A percentile compares a stretch with the other conserved stretches of the same genome.
phyloP scores from a whole-genome alignment of 2,888 invertebrate genomes.

The Orthonevra nobilis region DNA sequence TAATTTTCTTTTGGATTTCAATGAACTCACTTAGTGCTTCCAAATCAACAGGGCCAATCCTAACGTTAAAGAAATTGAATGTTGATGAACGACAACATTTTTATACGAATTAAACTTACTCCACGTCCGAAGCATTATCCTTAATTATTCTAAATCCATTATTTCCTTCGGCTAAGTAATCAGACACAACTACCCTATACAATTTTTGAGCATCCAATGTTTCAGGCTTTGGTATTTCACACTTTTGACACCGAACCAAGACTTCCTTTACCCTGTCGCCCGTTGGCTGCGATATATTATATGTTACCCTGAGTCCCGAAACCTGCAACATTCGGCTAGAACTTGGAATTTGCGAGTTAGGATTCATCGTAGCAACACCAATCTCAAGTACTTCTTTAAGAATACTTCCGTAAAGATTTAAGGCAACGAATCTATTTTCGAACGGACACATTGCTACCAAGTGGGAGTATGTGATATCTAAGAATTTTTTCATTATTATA shows the following conservation, averaged over 20 bases:
- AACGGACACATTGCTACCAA: slow-evolving; percentile 87
- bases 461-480: slow-evolving; percentile 86
- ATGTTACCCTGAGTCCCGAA: slow-evolving; percentile 81
- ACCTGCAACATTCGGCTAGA: slow-evolving; percentile 81
- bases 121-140: slow-evolving; percentile 75
- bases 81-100: too few species aligned
- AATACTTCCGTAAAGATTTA: slow-evolving; percentile 85
- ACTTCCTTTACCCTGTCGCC: slow-evolving; percentile 83
- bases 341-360: slow-evolving; percentile 52
- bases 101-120: slow-evolving; percentile 72
- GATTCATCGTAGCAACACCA: slow-evolving; percentile 78
- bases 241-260: slow-evolving; percentile 83
- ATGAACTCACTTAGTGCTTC: slow-evolving; percentile 75
- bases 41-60: slow-evolving; percentile 75
- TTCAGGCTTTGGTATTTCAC: slow-evolving; percentile 83
- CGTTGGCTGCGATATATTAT: slow-evolving; percentile 82
- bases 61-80: too few species aligned
- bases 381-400: slow-evolving; percentile 84
- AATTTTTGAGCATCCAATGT: slow-evolving; percentile 81
- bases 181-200: slow-evolving; percentile 84
- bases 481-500: too few species aligned
- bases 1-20: slow-evolving; percentile 71
- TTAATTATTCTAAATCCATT: slow-evolving; percentile 83
- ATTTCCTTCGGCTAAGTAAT: slow-evolving; percentile 85
- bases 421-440: slow-evolving; percentile 87